Percentiles rank a stretch among this genome's conserved stretches.
Conservation (phyloP, 2,888 invertebrate species). For the Agonopterix arenella region DNA sequence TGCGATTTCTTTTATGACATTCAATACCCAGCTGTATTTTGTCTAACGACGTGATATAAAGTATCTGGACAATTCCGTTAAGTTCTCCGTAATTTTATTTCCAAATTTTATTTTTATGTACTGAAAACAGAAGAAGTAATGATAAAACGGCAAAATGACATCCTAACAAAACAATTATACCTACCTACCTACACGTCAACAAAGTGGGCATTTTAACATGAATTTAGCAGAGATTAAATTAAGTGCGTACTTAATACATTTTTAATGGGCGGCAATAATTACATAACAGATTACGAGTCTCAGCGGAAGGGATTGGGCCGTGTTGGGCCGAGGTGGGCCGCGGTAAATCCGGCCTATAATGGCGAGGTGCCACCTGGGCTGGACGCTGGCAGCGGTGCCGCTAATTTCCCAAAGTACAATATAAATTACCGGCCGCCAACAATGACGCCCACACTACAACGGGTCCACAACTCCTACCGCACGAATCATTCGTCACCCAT, state of each 20-base stretch:
- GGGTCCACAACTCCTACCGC: slow-evolving; percentile 12
- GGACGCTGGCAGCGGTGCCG: slow-evolving; percentile 32
- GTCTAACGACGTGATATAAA: no score
- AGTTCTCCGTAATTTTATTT: no score
- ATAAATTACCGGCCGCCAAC: slow-evolving; percentile 65
- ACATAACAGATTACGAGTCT: slow-evolving; percentile 50
- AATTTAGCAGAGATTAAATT: slow-evolving; percentile 1
- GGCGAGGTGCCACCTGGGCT: slow-evolving; percentile 56
- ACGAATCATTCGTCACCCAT: not conserved
- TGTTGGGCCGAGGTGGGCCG: slow-evolving; percentile 13
- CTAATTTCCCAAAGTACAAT: slow-evolving; percentile 64
- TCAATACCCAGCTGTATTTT: not conserved
- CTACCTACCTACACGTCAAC: no score
- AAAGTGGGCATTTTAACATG: no score
- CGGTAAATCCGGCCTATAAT: slow-evolving; percentile 57
- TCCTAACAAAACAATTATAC: no score
- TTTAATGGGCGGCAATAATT: slow-evolving; percentile 58
- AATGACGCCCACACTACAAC: slow-evolving; percentile 39
- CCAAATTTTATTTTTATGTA: no score
- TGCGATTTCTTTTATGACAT: not conserved
- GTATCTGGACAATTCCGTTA: no score
- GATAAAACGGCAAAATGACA: no score
- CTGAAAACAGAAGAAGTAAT: no score
- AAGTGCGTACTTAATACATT: slow-evolving; percentile 34
- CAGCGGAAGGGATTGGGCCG: slow-evolving; percentile 26